phyloP scores from a whole-genome alignment of 2,797 vertebrate species.

The Hephaestus fuliginosus region DNA sequence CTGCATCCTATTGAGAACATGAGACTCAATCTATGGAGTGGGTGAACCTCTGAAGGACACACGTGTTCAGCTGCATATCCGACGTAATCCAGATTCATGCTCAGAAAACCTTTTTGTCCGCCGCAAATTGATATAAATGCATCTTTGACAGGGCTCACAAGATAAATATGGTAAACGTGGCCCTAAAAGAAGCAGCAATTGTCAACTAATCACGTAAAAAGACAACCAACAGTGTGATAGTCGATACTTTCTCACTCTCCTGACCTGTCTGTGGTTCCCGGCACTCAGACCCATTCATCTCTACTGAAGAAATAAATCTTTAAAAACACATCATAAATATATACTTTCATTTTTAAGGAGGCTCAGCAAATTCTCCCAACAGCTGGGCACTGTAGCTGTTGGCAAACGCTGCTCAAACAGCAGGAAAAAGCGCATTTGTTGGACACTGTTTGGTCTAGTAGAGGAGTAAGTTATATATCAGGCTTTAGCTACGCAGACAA shows the following conservation, averaged over 20 bases:
- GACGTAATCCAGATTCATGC: not conserved
- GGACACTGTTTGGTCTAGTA: not conserved
- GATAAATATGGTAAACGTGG: not conserved
- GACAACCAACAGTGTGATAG: too few species aligned
- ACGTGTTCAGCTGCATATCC: not conserved
- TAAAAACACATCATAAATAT: not conserved
- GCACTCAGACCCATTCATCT: not conserved
- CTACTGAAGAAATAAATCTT: not conserved
- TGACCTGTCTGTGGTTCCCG: not conserved
- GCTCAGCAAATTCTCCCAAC: not conserved
- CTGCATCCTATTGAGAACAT: slow-evolving; percentile 20
- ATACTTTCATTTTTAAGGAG: not conserved
- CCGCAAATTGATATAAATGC: not conserved
- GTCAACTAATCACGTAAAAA: not conserved
- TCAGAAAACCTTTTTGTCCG: not conserved
- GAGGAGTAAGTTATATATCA: slow-evolving; percentile 1
- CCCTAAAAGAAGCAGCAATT: not conserved
- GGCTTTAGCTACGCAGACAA: not conserved
- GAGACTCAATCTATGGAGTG: not conserved
- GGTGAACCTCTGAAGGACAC: not conserved
- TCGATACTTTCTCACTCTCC: not conserved
- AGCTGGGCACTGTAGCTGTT: not conserved
- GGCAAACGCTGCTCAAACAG: not conserved
- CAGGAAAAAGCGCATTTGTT: not conserved
- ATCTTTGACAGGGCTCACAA: not conserved